A percentile compares a stretch with the other conserved stretches of the same genome.
Evolutionary conservation across 2,113 vertebrate genomes (phyloP).

Genomic region (Phoenicopterus ruber): DNA sequence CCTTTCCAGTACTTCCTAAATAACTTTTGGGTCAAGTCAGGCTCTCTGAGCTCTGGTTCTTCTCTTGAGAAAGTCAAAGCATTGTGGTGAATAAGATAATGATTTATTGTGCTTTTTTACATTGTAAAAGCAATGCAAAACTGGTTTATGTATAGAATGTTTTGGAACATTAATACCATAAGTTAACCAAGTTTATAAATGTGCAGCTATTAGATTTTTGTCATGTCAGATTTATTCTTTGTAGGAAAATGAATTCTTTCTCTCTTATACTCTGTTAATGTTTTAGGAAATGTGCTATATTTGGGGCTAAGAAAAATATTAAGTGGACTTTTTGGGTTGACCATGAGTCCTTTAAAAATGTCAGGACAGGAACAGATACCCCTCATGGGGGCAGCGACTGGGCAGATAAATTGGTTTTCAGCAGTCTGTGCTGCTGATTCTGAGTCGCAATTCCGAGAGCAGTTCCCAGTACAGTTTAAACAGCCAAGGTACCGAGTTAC

Average conservation of each 20-base stretch:
- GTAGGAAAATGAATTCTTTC: not conserved
- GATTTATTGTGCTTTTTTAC: not conserved
- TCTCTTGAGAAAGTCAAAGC: not conserved
- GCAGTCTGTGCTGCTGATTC: not conserved
- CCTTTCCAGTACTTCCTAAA: not conserved
- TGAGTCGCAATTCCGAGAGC: not conserved
- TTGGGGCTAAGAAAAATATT: not conserved
- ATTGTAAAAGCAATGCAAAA: not conserved
- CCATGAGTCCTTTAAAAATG: not conserved
- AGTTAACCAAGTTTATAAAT: not conserved
- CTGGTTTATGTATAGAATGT: not conserved
- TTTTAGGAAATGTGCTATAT: not conserved
- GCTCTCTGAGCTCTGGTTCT: not conserved
- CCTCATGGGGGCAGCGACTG: not conserved
- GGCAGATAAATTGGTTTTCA: not conserved
- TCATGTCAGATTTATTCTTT: not conserved
- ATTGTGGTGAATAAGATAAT: not conserved
- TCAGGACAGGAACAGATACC: not conserved
- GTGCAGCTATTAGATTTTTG: not conserved
- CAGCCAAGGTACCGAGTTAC: not conserved
- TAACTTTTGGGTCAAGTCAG: not conserved
- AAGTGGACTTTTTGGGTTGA: not conserved
- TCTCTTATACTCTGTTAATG: not conserved
- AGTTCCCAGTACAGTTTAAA: not conserved
- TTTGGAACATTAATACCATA: not conserved